Conservation (phyloP, 2,113 vertebrate species). For the Machaerirhynchus nigripectus region DNA sequence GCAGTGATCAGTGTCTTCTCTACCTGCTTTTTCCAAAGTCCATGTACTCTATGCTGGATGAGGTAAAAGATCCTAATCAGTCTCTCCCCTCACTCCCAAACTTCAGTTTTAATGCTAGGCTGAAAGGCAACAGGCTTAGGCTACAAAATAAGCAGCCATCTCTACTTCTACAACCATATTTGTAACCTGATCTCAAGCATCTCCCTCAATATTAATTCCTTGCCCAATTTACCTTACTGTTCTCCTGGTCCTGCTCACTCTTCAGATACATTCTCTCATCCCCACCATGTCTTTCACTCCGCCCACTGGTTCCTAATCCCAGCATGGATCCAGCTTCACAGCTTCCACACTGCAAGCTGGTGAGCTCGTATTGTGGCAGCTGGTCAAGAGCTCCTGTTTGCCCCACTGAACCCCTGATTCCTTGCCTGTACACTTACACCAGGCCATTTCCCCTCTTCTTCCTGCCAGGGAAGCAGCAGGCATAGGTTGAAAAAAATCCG, state of each 20-base stretch:
- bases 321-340: neutral
- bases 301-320: neutral
- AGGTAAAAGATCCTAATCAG: neutral
- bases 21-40: neutral
- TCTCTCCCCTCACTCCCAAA: neutral
- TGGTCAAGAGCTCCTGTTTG: neutral
- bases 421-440: neutral
- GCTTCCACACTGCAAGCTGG: neutral
- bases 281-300: accelerated
- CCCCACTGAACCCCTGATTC: neutral
- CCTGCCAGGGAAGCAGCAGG: neutral
- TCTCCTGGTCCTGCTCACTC: neutral
- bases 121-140: neutral
- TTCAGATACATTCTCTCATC: neutral
- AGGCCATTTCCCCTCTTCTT: neutral
- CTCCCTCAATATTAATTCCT: neutral
- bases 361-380: neutral
- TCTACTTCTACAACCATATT: neutral
- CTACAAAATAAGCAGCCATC: neutral
- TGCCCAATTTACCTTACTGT: neutral
- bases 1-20: neutral
- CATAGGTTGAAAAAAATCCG: neutral
- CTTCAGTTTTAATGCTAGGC: neutral
- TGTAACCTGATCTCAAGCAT: neutral
- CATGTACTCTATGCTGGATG: accelerated